Base-by-base conservation (phyloP, 2,113 vertebrate genomes). In the Tragelaphus imberbis region DNA sequence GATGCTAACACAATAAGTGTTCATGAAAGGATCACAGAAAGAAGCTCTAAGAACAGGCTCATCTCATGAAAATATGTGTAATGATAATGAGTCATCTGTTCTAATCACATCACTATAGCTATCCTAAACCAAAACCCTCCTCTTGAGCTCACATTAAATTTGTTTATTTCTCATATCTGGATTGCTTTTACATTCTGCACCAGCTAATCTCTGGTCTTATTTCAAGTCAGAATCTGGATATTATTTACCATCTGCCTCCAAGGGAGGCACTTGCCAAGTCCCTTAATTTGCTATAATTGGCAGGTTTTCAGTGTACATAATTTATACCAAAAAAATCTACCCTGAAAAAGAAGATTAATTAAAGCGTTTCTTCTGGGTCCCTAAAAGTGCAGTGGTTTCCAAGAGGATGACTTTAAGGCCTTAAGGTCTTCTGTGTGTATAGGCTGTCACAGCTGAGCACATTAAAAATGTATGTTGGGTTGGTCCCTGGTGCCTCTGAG, bases 221-320 rank as follows among this genome's bases (percentile, higher is more conserved):
- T 99, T 99, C 98, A 98, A 99, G 97, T 98, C 98, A 98, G 98
- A 99, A 98, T 99, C 97, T 98, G 99, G 98, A 98, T 99, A 99
- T 99, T 99, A 99, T 99, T 99, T 99, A 99, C 99, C 99, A 99
- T 99, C 99, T 99, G 99, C 99, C 99, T 99, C 98, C 92, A 98
- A 98, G 98, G 98, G 97, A 99, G 97, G 97, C 95, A 98, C 96
- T 99, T 99, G 99, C 99, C 99, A 99, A 99, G 98, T 99, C 97
- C 98, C 98, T 98, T 99, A 99, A 99, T 99, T 99, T 99, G 98
- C 98, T 99, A 98, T 99, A 99, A 99, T 98, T 99, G 99, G 98
- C 99, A 99, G 98, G 98, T 99, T 99, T 99, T 99, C 99, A 99
- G 99, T 99, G 98, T 99, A 99, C 98, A 99, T 99, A 99, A 99